Evolutionary conservation across 2,888 invertebrate species (phyloP).

Genomic region (Belgica antarctica): DNA sequence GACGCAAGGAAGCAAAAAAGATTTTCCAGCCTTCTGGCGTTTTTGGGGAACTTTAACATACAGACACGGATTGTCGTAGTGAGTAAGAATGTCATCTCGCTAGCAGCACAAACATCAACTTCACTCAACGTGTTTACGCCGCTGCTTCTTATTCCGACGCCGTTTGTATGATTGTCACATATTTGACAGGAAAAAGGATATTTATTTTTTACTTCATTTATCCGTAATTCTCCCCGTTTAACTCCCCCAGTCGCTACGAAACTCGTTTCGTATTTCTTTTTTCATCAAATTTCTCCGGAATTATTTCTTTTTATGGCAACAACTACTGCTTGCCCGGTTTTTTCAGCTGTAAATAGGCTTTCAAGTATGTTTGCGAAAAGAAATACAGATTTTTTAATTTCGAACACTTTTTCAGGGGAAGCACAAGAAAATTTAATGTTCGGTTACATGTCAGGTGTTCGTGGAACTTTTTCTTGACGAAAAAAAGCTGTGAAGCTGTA

Average conservation of each 20-base stretch:
- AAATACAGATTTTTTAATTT: too few species aligned
- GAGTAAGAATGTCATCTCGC: conserved; percentile 5
- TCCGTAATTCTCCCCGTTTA: conserved; percentile 31
- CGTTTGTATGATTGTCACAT: conserved; percentile 43
- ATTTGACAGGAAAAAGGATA: conserved; percentile 42
- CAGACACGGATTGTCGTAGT: too few species aligned
- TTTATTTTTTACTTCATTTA: conserved; percentile 43
- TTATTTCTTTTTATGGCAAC: not conserved
- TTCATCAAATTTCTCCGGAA: not conserved
- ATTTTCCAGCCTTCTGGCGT: not conserved
- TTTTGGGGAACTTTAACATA: not conserved
- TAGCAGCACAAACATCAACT: conserved; percentile 8
- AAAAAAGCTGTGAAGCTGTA: too few species aligned
- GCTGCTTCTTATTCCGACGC: conserved; percentile 31
- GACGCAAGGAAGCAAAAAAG: not conserved
- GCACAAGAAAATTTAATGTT: too few species aligned
- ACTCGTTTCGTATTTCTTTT: not conserved
- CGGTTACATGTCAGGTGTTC: too few species aligned
- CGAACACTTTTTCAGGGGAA: too few species aligned
- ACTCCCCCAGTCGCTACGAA: not conserved
- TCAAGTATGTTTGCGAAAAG: too few species aligned
- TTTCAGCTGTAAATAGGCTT: too few species aligned
- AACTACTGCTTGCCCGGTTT: not conserved
- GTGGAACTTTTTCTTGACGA: too few species aligned
- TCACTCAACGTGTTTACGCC: conserved; percentile 18